phyloP scores from a whole-genome alignment of 2,888 invertebrate species.

The Andrena dorsata region DNA sequence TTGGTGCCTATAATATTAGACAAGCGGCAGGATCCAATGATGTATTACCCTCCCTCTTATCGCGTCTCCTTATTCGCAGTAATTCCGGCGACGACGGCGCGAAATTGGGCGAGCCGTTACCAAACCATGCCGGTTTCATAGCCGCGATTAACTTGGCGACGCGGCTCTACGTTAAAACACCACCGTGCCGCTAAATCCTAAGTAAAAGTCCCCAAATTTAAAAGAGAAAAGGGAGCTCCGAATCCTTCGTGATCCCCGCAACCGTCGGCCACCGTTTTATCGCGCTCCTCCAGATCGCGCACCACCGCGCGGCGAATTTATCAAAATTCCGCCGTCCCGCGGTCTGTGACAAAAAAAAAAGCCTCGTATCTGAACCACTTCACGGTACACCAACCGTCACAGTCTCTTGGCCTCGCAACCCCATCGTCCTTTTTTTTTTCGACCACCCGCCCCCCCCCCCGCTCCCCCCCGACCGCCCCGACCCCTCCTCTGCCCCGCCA shows the following conservation, averaged over 20 bases:
- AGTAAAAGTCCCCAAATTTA: too few species aligned
- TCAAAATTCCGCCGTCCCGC: neutral
- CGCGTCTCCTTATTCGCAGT: slow-evolving; percentile 70
- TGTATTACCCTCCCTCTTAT: slow-evolving; percentile 78
- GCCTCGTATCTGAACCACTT: slow-evolving; percentile 32
- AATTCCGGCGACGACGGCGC: slow-evolving; percentile 17
- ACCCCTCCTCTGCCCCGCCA: slow-evolving; percentile 13
- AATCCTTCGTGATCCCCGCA: neutral
- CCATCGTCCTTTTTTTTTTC: slow-evolving; percentile 48
- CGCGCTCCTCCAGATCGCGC: neutral
- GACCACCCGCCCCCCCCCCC: slow-evolving; percentile 5
- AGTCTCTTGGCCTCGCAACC: slow-evolving; percentile 43
- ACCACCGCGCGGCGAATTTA: neutral
- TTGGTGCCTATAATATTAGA: slow-evolving; percentile 85
- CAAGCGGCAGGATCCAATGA: slow-evolving; percentile 83
- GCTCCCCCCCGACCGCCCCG: neutral
- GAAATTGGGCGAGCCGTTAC: slow-evolving; percentile 37
- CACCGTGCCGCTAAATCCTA: neutral
- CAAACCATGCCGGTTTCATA: slow-evolving; percentile 17
- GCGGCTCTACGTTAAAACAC: neutral
- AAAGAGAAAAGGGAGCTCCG: too few species aligned
- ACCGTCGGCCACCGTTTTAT: neutral
- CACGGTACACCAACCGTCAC: slow-evolving; percentile 40
- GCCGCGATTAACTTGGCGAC: neutral
- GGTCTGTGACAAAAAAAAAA: neutral